Conservation (phyloP, 2,888 invertebrate genomes). For the Hydrotaea cyrtoneurina region DNA sequence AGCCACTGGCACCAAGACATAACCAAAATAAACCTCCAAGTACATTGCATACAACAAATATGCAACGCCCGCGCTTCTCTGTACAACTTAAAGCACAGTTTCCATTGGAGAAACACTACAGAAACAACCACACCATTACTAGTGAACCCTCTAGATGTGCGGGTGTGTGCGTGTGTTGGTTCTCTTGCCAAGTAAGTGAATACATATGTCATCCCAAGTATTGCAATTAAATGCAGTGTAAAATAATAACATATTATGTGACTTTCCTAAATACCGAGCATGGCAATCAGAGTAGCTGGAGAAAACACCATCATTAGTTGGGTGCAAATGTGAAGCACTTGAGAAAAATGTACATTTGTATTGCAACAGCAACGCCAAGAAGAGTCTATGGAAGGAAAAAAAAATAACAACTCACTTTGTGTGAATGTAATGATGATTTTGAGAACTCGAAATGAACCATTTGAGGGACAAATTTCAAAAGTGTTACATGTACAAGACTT, state of each 20-base stretch:
- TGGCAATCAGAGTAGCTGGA: constrained; percentile 27
- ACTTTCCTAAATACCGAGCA: constrained; percentile 60
- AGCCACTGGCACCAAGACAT: constrained; percentile 16
- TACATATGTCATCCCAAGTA: constrained; percentile 54
- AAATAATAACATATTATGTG: constrained; percentile 66
- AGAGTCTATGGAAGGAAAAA: constrained; percentile 15
- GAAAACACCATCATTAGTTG: constrained; percentile 60
- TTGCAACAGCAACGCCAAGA: neutral
- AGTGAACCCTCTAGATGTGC: neutral
- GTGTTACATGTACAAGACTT: constrained; percentile 27
- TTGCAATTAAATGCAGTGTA: constrained; percentile 62
- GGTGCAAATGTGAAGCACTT: constrained; percentile 44
- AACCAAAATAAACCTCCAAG: constrained; percentile 31
- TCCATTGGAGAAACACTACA: neutral
- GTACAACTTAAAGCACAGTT: neutral
- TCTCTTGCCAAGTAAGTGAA: constrained; percentile 29
- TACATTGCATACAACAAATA: constrained; percentile 8
- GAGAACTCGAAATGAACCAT: constrained; percentile 57
- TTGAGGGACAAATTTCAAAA: constrained; percentile 40
- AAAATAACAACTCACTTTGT: constrained; percentile 22
- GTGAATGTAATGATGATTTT: constrained; percentile 56
- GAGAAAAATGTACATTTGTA: neutral
- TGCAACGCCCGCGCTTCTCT: neutral
- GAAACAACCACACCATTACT: neutral
- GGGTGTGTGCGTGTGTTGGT: neutral